Conservation (phyloP, 2,888 invertebrate species). For the Drosophila emarginata region DNA sequence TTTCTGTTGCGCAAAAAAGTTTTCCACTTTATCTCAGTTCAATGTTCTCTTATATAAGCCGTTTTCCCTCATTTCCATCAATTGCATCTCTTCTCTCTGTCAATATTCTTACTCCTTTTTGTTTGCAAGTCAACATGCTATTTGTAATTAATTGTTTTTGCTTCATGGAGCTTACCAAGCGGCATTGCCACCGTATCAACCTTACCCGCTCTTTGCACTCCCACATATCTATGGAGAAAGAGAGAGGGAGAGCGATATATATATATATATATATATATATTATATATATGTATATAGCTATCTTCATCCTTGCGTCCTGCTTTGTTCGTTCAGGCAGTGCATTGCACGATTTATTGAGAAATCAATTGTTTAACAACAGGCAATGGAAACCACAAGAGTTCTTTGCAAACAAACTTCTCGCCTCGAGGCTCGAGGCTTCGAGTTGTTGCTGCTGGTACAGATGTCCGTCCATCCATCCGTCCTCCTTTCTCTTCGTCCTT, state of each 20-base stretch:
- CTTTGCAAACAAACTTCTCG: slow-evolving; percentile 77
- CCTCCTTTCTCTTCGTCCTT: slow-evolving; percentile 3
- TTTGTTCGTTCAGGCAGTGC: slow-evolving; percentile 56
- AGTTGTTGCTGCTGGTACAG: not conserved
- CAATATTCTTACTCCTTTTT: slow-evolving; percentile 56
- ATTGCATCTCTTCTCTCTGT: slow-evolving; percentile 32
- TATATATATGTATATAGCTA: too few species aligned
- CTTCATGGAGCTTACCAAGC: slow-evolving; percentile 52
- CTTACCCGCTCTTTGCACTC: too few species aligned
- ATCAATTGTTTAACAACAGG: slow-evolving; percentile 78
- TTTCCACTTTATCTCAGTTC: not conserved
- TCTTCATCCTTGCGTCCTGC: slow-evolving; percentile 29
- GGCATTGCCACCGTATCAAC: not conserved
- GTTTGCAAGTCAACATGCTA: slow-evolving; percentile 77
- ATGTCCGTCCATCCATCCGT: not conserved
- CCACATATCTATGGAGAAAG: too few species aligned
- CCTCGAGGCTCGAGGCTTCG: slow-evolving; percentile 58
- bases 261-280: too few species aligned
- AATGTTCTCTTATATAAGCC: slow-evolving; percentile 27
- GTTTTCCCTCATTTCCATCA: slow-evolving; percentile 7
- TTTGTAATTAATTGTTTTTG: slow-evolving; percentile 77
- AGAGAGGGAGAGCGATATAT: too few species aligned
- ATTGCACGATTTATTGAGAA: slow-evolving; percentile 77
- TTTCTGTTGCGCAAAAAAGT: not conserved
- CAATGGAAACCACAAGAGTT: slow-evolving; percentile 77